Conservation (phyloP, 1,140 invertebrate species). For the Bombus confusus region DNA sequence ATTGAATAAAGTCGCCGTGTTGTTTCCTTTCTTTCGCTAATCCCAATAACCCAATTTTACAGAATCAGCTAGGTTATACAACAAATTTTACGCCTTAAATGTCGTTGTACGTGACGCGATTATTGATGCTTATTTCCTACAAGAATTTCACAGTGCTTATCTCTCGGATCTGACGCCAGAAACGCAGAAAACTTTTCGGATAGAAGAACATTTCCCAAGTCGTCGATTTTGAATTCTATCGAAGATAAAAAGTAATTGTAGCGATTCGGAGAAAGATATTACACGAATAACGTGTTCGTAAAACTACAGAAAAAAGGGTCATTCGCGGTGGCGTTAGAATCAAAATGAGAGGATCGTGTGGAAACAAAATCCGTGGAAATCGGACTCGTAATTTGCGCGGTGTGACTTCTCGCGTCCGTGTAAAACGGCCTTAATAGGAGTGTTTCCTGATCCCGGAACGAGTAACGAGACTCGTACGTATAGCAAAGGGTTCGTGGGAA, state of each 20-base stretch:
- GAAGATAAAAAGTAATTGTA: neutral
- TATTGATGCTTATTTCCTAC: neutral
- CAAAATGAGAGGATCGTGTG: neutral
- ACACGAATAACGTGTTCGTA: neutral
- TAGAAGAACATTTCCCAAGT: neutral
- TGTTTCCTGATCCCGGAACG: constrained; percentile 69
- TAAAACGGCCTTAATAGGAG: constrained; percentile 69
- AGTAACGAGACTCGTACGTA: constrained; percentile 66
- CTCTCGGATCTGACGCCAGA: no score
- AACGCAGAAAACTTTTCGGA: neutral
- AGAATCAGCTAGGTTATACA: neutral
- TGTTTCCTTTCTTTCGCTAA: no score
- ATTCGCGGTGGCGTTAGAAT: neutral
- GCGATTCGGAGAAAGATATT: neutral
- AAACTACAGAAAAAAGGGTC: neutral
- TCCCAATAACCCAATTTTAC: no score
- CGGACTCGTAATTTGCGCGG: neutral
- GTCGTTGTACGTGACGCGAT: neutral
- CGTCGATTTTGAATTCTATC: neutral
- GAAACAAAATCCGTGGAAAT: neutral
- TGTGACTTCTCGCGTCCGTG: constrained; percentile 45
- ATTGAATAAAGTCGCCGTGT: no score
- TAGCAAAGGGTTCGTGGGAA: constrained; percentile 63
- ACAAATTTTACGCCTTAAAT: neutral
- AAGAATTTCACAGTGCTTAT: neutral